Percentiles rank a stretch among this genome's conserved stretches.
phyloP scores from a whole-genome alignment of 1,140 invertebrate species.

The Macrotrachela quadricornifera region DNA sequence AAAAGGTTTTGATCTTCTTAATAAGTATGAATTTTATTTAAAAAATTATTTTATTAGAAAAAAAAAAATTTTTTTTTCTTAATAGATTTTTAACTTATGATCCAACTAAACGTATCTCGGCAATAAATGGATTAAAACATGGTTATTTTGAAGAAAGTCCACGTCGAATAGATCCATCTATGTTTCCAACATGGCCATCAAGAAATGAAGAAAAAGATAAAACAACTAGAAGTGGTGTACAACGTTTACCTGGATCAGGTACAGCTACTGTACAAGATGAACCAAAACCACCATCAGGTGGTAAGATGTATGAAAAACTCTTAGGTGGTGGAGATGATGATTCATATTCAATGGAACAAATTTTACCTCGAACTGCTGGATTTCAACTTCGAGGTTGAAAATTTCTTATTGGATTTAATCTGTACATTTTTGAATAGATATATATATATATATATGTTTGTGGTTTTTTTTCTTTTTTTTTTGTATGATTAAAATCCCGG shows the following conservation, averaged over 20 bases:
- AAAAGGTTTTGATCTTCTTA: conserved; percentile 56
- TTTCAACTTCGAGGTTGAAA: not conserved
- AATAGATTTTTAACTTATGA: conserved; percentile 73
- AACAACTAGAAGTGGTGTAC: no score
- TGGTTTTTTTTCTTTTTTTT: no score
- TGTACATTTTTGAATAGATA: no score
- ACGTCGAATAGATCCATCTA: conserved; percentile 68
- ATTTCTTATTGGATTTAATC: no score
- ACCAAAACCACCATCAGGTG: conserved; percentile 76
- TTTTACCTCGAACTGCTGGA: not conserved
- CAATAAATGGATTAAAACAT: conserved; percentile 65
- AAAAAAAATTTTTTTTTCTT: conserved; percentile 11
- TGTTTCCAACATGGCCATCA: conserved; percentile 98
- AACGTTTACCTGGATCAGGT: no score
- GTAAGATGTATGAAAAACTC: conserved; percentile 62
- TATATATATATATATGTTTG: no score
- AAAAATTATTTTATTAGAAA: conserved; percentile 15
- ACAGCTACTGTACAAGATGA: conserved; percentile 10
- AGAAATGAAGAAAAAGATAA: conserved; percentile 52
- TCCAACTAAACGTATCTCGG: conserved; percentile 60
- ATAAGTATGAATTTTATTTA: conserved; percentile 33
- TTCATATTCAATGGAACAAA: not conserved
- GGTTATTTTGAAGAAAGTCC: conserved; percentile 74
- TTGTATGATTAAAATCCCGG: no score
- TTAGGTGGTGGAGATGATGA: conserved; percentile 19